Base-by-base conservation (phyloP, 2,797 vertebrate genomes). In the Acrocephalus scirpaceus region DNA sequence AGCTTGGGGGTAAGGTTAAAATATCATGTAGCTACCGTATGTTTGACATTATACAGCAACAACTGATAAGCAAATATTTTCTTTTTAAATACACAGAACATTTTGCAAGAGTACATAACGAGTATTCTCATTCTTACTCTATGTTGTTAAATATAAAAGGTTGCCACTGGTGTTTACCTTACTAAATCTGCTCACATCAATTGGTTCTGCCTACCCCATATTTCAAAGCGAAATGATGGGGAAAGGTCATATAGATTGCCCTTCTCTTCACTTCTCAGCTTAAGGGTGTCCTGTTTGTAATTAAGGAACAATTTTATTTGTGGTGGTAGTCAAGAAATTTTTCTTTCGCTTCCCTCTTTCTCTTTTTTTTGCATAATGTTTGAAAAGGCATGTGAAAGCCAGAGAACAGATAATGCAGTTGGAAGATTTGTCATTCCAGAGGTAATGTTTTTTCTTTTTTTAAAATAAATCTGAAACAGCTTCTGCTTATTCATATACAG, bases 11-110 rank as follows among this genome's bases (percentile, higher is more conserved):
- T 79, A 80, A 94, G 92, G 95, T 96, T 96, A 96, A 96, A 90
- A 81, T 67, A 93, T 16, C 92, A 64, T 90, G 94, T 90, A 91
- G 82, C 76, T 95, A 77, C 78, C 0, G 4, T 70, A 26, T 88
- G 83, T 90, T 96, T 94, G 80, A 90, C 56, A 73, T 96, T 92
- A 86, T 40, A 74, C 15, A 88, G 54, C 73, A 84, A 50, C 62
- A 79, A 87, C 34, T 65, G 87, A 95, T 95, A 93, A 94, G 90
- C 75, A 93, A 96, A 95, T 95, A 90, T 97, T 96, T 97, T 96
- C 92, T 91, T 96, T 96, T 81, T 69, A 91, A 96, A 92, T 83
- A 23, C 65, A 67, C 9, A 30, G 58, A 92, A 48, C 27, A 16
- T 91, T 93, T 86, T 93, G 60, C 72, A 87, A 78, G 67, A 75